Evolutionary conservation across 92 coral and sea anemone genomes (phyloP).

Genomic region (Actinernus sp.): DNA sequence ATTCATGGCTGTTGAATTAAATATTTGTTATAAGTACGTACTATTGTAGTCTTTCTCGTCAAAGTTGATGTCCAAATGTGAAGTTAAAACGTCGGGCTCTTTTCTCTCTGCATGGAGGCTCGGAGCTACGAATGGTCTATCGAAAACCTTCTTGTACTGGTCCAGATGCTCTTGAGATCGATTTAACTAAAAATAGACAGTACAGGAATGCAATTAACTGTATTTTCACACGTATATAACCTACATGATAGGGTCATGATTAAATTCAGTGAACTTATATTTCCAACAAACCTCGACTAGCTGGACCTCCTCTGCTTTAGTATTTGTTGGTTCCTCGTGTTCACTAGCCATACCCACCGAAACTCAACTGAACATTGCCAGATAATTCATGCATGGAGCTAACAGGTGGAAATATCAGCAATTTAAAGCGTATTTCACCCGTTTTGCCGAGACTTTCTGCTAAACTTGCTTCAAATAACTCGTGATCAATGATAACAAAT

Average conservation of each 20-base stretch:
- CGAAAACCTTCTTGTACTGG: constrained; percentile 77
- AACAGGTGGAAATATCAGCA: background rate
- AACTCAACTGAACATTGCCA: constrained; percentile 7
- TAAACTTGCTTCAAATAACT: background rate
- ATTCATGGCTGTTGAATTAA: too few species aligned
- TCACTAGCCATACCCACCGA: constrained; percentile 38
- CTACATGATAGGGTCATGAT: too few species aligned
- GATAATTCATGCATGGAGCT: constrained; percentile 12
- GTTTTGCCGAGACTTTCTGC: background rate
- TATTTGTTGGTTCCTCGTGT: background rate
- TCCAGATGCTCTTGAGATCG: constrained; percentile 47
- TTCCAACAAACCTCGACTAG: background rate
- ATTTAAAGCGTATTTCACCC: background rate
- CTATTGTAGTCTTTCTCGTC: constrained; percentile 88
- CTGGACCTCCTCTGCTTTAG: constrained; percentile 8
- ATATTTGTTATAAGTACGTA: too few species aligned
- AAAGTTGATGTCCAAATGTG: constrained; percentile 79
- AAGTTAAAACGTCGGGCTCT: constrained; percentile 59
- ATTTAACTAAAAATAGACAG: constrained; percentile 22
- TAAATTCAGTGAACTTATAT: background rate
- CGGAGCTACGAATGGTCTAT: constrained; percentile 71
- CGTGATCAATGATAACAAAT: background rate
- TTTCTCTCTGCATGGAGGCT: constrained; percentile 21
- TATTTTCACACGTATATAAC: too few species aligned
- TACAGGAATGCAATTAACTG: too few species aligned